Percentiles rank a stretch among this genome's conserved stretches.
phyloP scores from a whole-genome alignment of 2,888 invertebrate species.

The Artemia sp. region DNA sequence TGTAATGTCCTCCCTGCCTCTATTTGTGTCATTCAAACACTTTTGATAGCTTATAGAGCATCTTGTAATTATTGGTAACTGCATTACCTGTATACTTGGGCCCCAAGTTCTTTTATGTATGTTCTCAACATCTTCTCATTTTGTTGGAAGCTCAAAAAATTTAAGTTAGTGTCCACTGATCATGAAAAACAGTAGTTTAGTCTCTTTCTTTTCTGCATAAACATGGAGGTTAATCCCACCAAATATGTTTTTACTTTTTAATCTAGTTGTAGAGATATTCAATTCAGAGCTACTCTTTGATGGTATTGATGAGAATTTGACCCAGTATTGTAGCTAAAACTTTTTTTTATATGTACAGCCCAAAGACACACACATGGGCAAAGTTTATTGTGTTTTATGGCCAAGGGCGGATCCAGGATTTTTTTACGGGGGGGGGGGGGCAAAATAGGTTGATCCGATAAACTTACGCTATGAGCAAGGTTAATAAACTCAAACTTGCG shows the following conservation, averaged over 20 bases:
- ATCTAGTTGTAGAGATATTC: neutral
- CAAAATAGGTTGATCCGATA: too few relatives aligned
- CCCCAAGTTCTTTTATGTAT: neutral
- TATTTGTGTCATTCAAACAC: slow-evolving; percentile 5
- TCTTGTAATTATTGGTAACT: neutral
- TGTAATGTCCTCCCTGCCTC: neutral
- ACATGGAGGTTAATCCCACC: slow-evolving; percentile 6
- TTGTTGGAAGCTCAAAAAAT: neutral
- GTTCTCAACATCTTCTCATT: slow-evolving; percentile 1
- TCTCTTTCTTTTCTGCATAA: neutral
- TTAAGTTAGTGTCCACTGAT: slow-evolving; percentile 1
- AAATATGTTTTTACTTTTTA: neutral
- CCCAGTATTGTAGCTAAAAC: neutral
- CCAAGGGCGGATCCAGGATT: too few relatives aligned
- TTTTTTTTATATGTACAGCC: too few relatives aligned
- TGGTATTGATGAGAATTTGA: neutral
- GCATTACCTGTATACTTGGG: neutral
- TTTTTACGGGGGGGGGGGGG: too few relatives aligned
- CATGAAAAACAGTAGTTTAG: neutral
- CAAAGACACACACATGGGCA: too few relatives aligned
- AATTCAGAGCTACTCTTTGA: neutral
- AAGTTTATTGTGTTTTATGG: too few relatives aligned
- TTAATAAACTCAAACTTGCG: too few relatives aligned
- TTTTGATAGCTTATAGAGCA: neutral
- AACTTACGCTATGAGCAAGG: too few relatives aligned